phyloP scores from a whole-genome alignment of 1,140 invertebrate species.

The Drosophila jambulina region DNA sequence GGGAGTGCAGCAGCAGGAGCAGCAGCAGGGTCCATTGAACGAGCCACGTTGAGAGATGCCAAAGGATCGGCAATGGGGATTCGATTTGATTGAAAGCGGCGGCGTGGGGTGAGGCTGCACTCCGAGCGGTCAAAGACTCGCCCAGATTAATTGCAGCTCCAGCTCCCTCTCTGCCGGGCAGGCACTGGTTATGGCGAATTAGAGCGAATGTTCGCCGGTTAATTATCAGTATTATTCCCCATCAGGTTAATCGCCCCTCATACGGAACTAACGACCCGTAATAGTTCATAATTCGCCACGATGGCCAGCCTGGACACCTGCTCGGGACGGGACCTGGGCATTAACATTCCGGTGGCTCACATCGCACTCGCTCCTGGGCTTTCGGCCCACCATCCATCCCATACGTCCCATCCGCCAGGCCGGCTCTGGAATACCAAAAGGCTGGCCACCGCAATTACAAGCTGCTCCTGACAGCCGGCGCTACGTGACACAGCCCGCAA shows the following conservation, averaged over 20 bases:
- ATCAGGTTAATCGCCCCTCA: conserved; percentile 43
- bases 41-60: conserved; percentile 20
- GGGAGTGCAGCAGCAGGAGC: conserved; percentile 16
- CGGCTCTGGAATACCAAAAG: conserved; percentile 68
- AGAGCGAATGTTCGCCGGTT: conserved; percentile 34
- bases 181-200: conserved; percentile 36
- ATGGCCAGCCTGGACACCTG: conserved; percentile 40
- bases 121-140: conserved; percentile 5
- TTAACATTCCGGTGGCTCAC: conserved; percentile 52
- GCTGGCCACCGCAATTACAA: conserved; percentile 75
- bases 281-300: conserved; percentile 51
- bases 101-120: conserved; percentile 13
- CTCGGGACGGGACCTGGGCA: conserved; percentile 32
- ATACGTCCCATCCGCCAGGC: conserved; percentile 17
- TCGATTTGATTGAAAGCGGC: conserved; percentile 31
- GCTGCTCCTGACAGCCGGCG: conserved; percentile 61
- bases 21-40: conserved; percentile 41
- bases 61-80: conserved; percentile 24
- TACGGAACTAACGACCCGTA: conserved; percentile 51
- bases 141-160: conserved; percentile 38
- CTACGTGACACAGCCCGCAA: conserved; percentile 73
- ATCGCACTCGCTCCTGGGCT: conserved; percentile 22
- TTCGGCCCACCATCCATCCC: conserved; percentile 9
- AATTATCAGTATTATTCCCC: conserved; percentile 46
- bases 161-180: neutral